Evolutionary conservation across 2,797 vertebrate species (phyloP), one percentile per base, ranked within the genome.

Genomic region (Dendrocincla fuliginosa): DNA sequence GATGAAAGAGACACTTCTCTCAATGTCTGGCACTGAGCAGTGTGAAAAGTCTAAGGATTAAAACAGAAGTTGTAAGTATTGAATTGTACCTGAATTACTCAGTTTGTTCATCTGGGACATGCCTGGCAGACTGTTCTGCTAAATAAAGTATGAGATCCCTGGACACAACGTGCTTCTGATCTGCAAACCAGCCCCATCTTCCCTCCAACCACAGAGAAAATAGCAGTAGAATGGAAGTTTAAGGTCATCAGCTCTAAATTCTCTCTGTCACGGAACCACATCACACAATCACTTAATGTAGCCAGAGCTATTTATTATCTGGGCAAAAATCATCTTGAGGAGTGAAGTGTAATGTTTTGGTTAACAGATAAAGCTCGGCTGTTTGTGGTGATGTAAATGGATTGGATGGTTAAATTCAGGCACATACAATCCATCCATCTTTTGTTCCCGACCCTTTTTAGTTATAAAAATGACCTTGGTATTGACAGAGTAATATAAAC

Each of bases 401-500:
- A 95, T 90, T 90, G 98, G 93, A 96, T 71, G 92, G 97, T 94
- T 95, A 97, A 97, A 98, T 98, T 97, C 93, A 96, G 91, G 77
- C 93, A 80, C 60, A 84, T 56, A 67, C 39, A 59, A 65, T 88
- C 95, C 97, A 98, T 98, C 95, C 97, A 23, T 89, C 96, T 93
- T 93, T 82, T 67, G 52, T 90, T 85, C 84, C 42, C 57, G 18
- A 90, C 86, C 97, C 98, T 98, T 98, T 98, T 98, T 97, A 97
- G 97, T 88, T 97, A 97, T 95, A 97, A 97, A 98, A 98, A 97
- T 97, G 97, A 98, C 98, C 98, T 98, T 96, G 93, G 67, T 98
- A 99, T 99, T 83, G 99, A 98, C 98, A 98, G 96, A 98, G 79
- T 93, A 81, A 97, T 98, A 98, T 81, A 96, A 98, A 98, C 98